phyloP scores from a whole-genome alignment of 2,888 invertebrate genomes.

The Cataglyphis cursor region DNA sequence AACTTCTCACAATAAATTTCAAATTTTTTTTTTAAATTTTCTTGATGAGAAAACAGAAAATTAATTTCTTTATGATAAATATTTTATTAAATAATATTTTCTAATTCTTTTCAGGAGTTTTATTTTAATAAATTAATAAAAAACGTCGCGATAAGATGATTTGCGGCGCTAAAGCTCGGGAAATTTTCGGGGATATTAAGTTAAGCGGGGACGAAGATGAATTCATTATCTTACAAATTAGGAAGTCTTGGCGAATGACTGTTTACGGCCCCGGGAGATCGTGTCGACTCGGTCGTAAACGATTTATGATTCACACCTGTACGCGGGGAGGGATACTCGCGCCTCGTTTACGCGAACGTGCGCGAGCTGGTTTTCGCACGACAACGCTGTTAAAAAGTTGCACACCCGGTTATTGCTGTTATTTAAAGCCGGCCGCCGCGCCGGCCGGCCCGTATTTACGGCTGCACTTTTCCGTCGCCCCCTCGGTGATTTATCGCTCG shows the following conservation, averaged over 20 bases:
- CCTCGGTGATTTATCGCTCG: constrained; percentile 34
- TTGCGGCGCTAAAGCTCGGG: constrained; percentile 8
- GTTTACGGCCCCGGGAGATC: constrained; percentile 56
- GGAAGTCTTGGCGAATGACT: constrained; percentile 46
- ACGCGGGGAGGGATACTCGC: not conserved
- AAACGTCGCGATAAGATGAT: not conserved
- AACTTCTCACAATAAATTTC: too few species aligned
- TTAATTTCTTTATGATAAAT: too few species aligned
- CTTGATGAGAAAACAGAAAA: too few species aligned
- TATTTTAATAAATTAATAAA: too few species aligned
- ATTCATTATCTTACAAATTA: constrained; percentile 55
- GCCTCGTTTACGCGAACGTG: constrained; percentile 25
- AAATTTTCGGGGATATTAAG: not conserved
- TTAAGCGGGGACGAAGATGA: constrained; percentile 31
- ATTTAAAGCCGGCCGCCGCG: constrained; percentile 40
- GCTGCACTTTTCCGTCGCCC: constrained; percentile 43
- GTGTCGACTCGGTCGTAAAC: constrained; percentile 62
- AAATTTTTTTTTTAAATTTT: too few species aligned
- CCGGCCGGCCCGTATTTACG: constrained; percentile 42
- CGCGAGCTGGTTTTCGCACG: constrained; percentile 50
- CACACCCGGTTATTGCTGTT: constrained; percentile 47
- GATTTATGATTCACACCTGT: constrained; percentile 61
- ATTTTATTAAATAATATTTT: too few species aligned
- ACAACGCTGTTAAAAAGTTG: constrained; percentile 41
- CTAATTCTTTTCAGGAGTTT: too few species aligned